Percentiles rank a stretch among this genome's conserved stretches.
phyloP scores from a whole-genome alignment of 2,797 vertebrate genomes.

The Caiman crocodilus region DNA sequence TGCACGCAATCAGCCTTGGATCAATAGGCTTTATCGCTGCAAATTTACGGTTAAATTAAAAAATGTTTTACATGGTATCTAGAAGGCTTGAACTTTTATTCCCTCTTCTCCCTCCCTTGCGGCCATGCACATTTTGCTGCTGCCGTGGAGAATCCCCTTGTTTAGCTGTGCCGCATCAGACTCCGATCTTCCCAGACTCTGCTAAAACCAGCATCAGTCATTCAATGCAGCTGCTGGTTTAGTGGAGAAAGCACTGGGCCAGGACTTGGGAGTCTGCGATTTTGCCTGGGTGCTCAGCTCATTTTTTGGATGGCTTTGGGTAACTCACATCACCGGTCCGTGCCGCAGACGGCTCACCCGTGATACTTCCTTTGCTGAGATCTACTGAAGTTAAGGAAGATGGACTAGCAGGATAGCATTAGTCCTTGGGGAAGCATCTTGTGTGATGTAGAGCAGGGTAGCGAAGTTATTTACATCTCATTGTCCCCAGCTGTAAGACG shows the following conservation, averaged over 20 bases:
- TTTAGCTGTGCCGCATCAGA: neutral
- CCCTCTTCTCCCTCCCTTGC: neutral
- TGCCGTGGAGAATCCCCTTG: neutral
- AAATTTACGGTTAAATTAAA: neutral
- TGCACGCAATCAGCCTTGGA: neutral
- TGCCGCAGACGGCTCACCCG: neutral
- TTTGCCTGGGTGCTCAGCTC: neutral
- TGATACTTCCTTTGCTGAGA: neutral
- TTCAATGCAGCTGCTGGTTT: neutral
- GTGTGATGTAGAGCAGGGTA: neutral
- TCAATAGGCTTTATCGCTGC: conserved; percentile 1
- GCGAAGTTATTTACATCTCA: neutral
- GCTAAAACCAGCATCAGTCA: neutral
- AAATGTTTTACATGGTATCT: neutral
- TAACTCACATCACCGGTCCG: neutral
- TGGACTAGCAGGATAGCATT: neutral
- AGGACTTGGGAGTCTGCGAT: neutral
- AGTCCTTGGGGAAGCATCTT: neutral
- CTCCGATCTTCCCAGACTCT: neutral
- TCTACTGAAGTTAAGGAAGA: neutral
- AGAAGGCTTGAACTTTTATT: neutral
- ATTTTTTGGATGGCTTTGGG: neutral
- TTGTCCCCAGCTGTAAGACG: neutral
- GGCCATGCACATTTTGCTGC: neutral
- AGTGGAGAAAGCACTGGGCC: neutral